A percentile compares a stretch with the other conserved stretches of the same genome.
Conservation (phyloP, 2,113 vertebrate genomes). For the Nothocercus julius region DNA sequence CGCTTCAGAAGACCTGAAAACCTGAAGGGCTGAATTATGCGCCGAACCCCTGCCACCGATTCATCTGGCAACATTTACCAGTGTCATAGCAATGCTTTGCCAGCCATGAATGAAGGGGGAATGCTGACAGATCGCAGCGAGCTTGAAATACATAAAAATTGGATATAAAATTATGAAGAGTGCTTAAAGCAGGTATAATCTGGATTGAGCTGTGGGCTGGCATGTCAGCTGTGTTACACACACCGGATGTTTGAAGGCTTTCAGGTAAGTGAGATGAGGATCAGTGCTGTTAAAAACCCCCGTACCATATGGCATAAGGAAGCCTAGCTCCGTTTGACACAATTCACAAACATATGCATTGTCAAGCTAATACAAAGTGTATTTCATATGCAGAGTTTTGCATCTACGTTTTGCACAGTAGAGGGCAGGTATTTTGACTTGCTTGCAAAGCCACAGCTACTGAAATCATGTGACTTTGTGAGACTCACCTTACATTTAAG, state of each 20-base stretch:
- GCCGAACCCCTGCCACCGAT: neutral
- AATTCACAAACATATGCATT: neutral
- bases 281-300: neutral
- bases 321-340: neutral
- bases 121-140: slow-evolving; percentile 10
- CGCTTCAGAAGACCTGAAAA: slow-evolving; percentile 22
- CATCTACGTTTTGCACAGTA: neutral
- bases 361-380: neutral
- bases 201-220: neutral
- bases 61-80: slow-evolving; percentile 55
- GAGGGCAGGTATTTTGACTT: neutral
- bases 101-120: slow-evolving; percentile 36
- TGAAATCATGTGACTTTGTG: neutral
- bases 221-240: neutral
- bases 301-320: neutral
- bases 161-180: neutral
- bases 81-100: slow-evolving; percentile 50
- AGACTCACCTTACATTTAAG: neutral
- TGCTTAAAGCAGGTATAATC: neutral
- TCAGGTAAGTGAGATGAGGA: slow-evolving; percentile 9
- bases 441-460: neutral
- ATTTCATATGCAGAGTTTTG: neutral
- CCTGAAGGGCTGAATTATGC: slow-evolving; percentile 24
- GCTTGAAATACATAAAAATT: slow-evolving; percentile 4
- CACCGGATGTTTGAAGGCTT: neutral